phyloP scores from a whole-genome alignment of 2,888 invertebrate species.

The Chrysolina oricalcia region DNA sequence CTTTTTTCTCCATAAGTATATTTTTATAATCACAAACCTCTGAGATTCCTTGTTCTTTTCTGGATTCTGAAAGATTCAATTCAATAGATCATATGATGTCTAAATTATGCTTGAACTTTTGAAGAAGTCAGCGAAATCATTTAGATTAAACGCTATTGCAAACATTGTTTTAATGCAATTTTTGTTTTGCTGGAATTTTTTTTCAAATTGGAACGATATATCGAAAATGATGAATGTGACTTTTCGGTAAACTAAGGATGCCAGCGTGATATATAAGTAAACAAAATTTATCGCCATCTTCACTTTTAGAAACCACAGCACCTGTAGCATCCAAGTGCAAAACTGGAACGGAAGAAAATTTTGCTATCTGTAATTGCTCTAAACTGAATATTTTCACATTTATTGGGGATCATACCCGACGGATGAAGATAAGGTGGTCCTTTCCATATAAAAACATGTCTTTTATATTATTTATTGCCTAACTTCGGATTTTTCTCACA shows the following conservation, averaged over 20 bases:
- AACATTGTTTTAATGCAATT: slow-evolving; percentile 28
- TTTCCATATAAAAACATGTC: slow-evolving; percentile 27
- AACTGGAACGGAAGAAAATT: slow-evolving; percentile 15
- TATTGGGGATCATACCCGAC: slow-evolving; percentile 25
- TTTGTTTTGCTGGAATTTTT: not conserved
- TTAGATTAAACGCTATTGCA: slow-evolving; percentile 24
- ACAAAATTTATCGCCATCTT: not conserved
- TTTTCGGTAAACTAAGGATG: slow-evolving; percentile 4
- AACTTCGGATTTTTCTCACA: slow-evolving; percentile 10
- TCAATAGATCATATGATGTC: not conserved
- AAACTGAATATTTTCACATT: slow-evolving; percentile 33
- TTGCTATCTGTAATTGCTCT: too few relatives aligned
- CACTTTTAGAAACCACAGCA: slow-evolving; percentile 7
- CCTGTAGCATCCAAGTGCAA: slow-evolving; percentile 35
- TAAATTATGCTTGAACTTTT: slow-evolving; percentile 23
- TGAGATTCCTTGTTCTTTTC: too few relatives aligned
- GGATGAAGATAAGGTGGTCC: slow-evolving; percentile 21
- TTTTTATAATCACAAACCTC: too few relatives aligned
- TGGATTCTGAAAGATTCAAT: not conserved
- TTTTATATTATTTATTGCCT: slow-evolving; percentile 10
- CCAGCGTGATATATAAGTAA: slow-evolving; percentile 16
- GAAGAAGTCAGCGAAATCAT: slow-evolving; percentile 8
- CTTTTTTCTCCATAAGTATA: too few relatives aligned
- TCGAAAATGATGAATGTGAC: slow-evolving; percentile 16
- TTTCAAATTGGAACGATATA: slow-evolving; percentile 20